phyloP scores from a whole-genome alignment of 2,113 vertebrate species.

The Diadophis punctatus region DNA sequence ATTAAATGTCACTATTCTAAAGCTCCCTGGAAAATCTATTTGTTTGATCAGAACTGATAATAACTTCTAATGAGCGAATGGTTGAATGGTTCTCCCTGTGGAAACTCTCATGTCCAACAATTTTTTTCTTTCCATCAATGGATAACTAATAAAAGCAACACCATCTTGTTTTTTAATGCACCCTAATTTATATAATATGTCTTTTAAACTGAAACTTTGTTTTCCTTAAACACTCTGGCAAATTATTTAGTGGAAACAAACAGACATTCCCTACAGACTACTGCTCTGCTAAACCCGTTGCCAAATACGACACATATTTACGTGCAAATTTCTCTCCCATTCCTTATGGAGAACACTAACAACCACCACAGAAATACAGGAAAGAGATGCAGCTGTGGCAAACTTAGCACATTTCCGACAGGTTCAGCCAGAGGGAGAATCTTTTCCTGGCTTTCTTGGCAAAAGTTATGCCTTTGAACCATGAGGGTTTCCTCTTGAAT shows the following conservation, averaged over 20 bases:
- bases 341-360: conserved; percentile 21
- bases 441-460: conserved; percentile 21
- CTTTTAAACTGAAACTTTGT: conserved; percentile 30
- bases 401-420: conserved; percentile 8
- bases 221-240: conserved; percentile 14
- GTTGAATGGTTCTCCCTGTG: neutral
- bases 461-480: conserved; percentile 20
- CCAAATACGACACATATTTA: conserved; percentile 18
- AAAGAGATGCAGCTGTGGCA: conserved; percentile 19
- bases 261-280: conserved; percentile 3
- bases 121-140: neutral
- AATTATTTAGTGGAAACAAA: conserved; percentile 10
- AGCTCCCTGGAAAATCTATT: neutral
- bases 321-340: conserved; percentile 29
- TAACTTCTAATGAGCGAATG: neutral
- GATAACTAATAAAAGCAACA: neutral
- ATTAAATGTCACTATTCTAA: neutral
- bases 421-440: conserved; percentile 19
- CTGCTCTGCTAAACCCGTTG: conserved; percentile 23
- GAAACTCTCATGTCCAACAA: neutral
- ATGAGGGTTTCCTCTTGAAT: conserved; percentile 25
- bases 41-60: neutral
- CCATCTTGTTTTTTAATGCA: neutral
- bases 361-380: conserved; percentile 17
- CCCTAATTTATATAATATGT: neutral